A percentile compares a stretch with the other conserved stretches of the same genome.
These are phyloP conservation scores for Hemaris fuciformis DNA, from an alignment of 2,888 invertebrate genomes.

Conservation along the genomic window DNA sequence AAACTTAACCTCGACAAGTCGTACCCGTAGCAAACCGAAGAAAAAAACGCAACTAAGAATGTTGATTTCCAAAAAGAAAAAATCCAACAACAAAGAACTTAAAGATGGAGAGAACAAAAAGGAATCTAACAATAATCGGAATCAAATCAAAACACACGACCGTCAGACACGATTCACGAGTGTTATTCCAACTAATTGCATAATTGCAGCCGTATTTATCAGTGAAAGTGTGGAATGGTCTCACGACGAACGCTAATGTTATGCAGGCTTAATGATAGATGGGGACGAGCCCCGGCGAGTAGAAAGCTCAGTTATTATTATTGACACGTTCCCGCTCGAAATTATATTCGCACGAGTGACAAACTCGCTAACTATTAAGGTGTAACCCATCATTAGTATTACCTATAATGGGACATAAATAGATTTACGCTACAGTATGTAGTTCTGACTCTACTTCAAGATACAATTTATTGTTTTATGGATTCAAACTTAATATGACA, in stretches of 20 bases:
- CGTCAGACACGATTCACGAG: conserved; percentile 34
- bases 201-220: conserved; percentile 67
- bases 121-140: conserved; percentile 11
- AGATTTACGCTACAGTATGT: too few species aligned
- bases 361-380: conserved; percentile 50
- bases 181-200: conserved; percentile 57
- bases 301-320: conserved; percentile 67
- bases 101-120: not conserved
- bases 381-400: too few species aligned
- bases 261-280: conserved; percentile 69
- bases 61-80: not conserved
- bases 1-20: not conserved
- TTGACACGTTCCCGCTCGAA: conserved; percentile 28
- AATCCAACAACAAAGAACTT: not conserved
- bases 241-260: conserved; percentile 59
- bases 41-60: not conserved
- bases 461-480: too few species aligned
- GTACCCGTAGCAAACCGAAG: not conserved
- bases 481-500: too few species aligned
- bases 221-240: conserved; percentile 73
- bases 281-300: conserved; percentile 43
- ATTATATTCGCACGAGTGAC: conserved; percentile 9
- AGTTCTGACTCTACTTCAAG: too few species aligned
- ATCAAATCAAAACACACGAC: conserved; percentile 28
- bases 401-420: too few species aligned